Percentiles rank a stretch among this genome's conserved stretches.
phyloP scores from a whole-genome alignment of 2,797 vertebrate genomes.

The Enteromius radiatus region DNA sequence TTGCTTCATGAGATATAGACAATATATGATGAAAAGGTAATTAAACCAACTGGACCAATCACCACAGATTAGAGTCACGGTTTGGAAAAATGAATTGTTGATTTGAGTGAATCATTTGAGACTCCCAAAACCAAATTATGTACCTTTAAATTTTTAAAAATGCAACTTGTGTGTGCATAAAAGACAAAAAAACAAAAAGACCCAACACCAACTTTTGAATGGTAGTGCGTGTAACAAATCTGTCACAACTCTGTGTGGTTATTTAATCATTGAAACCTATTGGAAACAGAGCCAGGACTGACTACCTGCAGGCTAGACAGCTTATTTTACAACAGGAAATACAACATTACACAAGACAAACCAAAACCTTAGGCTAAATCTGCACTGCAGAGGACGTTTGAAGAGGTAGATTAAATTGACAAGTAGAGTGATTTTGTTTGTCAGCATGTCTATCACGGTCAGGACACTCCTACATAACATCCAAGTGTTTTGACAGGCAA shows the following conservation, averaged over 20 bases:
- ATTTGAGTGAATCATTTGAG: no score
- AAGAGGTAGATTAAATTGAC: constrained; percentile 28
- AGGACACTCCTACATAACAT: constrained; percentile 50
- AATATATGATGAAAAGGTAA: no score
- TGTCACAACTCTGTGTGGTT: background rate
- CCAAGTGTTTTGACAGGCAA: constrained; percentile 59
- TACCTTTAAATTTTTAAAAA: background rate
- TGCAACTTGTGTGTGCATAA: background rate
- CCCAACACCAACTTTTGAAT: background rate
- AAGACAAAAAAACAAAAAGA: background rate
- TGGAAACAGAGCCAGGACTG: constrained; percentile 9
- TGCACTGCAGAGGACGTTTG: constrained; percentile 30
- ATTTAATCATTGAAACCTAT: background rate
- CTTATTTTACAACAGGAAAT: constrained; percentile 29
- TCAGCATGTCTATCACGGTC: constrained; percentile 50
- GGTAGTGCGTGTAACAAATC: background rate
- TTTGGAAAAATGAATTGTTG: no score
- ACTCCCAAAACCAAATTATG: no score
- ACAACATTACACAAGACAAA: constrained; percentile 14
- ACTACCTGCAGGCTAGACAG: constrained; percentile 16
- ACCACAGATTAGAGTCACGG: no score
- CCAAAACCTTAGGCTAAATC: constrained; percentile 12
- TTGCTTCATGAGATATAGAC: no score
- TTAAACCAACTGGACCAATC: no score
- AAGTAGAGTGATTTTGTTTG: constrained; percentile 53